These are phyloP conservation scores for Diplodus sargus DNA, from an alignment of 2,797 vertebrate genomes.

Conservation along the genomic window DNA sequence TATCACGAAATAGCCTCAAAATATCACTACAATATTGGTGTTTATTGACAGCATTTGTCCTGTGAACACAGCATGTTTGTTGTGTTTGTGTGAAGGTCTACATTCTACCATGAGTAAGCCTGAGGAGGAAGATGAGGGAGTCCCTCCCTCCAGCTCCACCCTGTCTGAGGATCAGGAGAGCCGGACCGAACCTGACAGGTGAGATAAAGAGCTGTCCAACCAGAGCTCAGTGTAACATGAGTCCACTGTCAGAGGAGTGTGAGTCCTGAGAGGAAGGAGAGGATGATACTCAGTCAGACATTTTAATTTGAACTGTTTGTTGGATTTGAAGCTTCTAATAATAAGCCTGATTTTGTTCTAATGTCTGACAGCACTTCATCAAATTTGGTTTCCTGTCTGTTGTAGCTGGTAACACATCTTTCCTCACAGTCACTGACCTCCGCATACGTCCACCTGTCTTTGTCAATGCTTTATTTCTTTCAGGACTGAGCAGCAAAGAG, in stretches of 20 bases:
- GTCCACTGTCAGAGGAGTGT: too few relatives aligned
- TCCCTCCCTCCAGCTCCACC: not conserved
- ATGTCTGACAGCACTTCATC: not conserved
- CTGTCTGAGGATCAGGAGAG: not conserved
- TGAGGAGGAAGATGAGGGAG: constrained; percentile 2
- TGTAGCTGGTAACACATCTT: not conserved
- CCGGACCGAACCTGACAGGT: not conserved
- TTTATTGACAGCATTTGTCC: too few relatives aligned
- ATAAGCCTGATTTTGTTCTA: too few relatives aligned
- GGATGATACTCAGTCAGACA: too few relatives aligned
- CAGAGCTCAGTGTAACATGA: too few relatives aligned
- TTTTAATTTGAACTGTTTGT: too few relatives aligned
- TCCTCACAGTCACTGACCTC: not conserved
- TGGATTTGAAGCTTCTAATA: too few relatives aligned
- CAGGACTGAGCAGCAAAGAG: not conserved
- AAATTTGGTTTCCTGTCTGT: not conserved
- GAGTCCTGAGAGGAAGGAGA: too few relatives aligned
- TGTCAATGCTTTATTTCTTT: not conserved
- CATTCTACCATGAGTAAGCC: constrained; percentile 15
- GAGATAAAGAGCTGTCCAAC: not conserved
- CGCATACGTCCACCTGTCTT: not conserved
- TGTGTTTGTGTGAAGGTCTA: not conserved
- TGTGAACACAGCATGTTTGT: not conserved
- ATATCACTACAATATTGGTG: too few relatives aligned
- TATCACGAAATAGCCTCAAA: too few relatives aligned